phyloP scores from a whole-genome alignment of 2,113 vertebrate species.

The Sander lucioperca region DNA sequence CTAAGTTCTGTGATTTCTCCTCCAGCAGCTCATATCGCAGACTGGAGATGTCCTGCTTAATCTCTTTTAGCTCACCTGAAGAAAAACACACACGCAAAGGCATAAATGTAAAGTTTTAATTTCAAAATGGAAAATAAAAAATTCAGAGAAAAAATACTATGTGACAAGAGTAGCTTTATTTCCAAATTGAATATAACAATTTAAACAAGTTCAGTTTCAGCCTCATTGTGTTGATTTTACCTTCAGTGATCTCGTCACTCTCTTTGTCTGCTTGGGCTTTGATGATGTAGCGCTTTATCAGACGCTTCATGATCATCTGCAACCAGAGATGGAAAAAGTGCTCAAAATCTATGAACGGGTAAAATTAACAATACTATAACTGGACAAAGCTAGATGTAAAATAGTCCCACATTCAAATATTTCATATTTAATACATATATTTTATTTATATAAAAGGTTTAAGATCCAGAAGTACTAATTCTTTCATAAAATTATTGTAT shows the following conservation, averaged over 20 bases:
- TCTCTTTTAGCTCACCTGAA: slow-evolving; percentile 97
- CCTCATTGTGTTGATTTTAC: slow-evolving; percentile 71
- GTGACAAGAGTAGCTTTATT: background rate
- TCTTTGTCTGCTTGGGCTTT: slow-evolving; percentile 96
- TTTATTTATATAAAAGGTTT: background rate
- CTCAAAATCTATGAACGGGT: background rate
- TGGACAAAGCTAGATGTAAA: background rate
- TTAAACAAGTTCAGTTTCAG: background rate
- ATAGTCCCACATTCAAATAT: background rate
- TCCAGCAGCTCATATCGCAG: slow-evolving; percentile 97
- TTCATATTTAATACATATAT: too few relatives aligned
- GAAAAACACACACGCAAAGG: slow-evolving; percentile 17
- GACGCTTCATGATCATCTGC: slow-evolving; percentile 98
- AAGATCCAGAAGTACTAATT: background rate
- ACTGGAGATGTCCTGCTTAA: slow-evolving; percentile 99
- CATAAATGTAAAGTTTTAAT: background rate
- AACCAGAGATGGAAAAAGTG: background rate
- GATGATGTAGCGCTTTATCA: slow-evolving; percentile 97
- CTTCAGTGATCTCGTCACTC: slow-evolving; percentile 97
- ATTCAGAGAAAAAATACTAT: background rate
- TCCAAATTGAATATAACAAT: background rate
- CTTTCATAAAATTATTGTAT: background rate
- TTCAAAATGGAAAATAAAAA: background rate
- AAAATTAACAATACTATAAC: background rate
- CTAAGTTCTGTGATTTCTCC: slow-evolving; percentile 95